A percentile compares a stretch with the other conserved stretches of the same genome.
phyloP scores from a whole-genome alignment of 2,888 invertebrate genomes.

The Ellobium chinense region DNA sequence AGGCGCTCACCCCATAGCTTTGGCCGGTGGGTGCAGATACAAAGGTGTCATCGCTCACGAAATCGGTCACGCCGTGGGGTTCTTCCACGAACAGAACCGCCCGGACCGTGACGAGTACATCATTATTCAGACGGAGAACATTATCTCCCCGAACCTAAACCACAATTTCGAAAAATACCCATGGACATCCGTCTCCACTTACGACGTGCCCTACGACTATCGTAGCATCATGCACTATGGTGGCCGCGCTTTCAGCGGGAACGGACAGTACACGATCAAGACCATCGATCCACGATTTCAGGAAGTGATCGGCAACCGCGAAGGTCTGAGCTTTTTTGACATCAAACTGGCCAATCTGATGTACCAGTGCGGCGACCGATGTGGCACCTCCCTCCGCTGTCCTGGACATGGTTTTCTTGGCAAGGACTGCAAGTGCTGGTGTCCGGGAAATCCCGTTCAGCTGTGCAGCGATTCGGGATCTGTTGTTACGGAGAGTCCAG shows the following conservation, averaged over 20 bases:
- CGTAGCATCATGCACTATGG: constrained; percentile 70
- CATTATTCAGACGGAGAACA: constrained; percentile 59
- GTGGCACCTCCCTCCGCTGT: constrained; percentile 28
- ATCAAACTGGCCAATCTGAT: constrained; percentile 65
- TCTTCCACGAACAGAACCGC: constrained; percentile 65
- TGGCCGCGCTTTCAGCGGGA: constrained; percentile 60
- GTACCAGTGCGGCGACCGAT: constrained; percentile 60
- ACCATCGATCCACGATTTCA: constrained; percentile 66
- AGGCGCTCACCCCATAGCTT: constrained; percentile 31
- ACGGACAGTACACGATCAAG: constrained; percentile 67
- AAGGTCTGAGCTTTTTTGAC: constrained; percentile 64
- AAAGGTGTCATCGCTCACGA: constrained; percentile 59
- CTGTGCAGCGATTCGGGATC: constrained; percentile 47
- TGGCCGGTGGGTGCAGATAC: constrained; percentile 36
- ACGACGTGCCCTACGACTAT: constrained; percentile 67
- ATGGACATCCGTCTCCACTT: constrained; percentile 49
- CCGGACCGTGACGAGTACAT: constrained; percentile 63
- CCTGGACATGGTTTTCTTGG: constrained; percentile 43
- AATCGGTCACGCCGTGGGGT: constrained; percentile 65
- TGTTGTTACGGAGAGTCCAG: background rate
- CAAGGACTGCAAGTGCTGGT: constrained; percentile 49
- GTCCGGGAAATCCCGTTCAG: constrained; percentile 43
- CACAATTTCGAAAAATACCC: constrained; percentile 64
- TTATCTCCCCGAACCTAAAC: constrained; percentile 47
- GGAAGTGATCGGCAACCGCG: constrained; percentile 64